Evolutionary conservation across 1,140 invertebrate species (phyloP).

Genomic region (Plodia interpunctella): DNA sequence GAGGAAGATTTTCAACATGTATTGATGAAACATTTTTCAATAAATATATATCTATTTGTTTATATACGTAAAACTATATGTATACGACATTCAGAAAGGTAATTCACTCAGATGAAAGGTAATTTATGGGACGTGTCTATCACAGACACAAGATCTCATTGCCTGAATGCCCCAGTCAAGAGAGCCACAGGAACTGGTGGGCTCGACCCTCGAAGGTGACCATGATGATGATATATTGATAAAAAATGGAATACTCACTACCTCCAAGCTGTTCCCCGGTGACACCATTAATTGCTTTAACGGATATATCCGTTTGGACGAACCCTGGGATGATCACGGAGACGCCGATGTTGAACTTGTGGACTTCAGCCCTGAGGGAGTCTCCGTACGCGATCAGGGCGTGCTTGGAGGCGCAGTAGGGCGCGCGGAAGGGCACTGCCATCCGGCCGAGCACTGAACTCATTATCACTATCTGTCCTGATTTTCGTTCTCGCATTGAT

Average conservation of each 20-base stretch:
- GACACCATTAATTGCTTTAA: neutral
- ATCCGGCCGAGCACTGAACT: neutral
- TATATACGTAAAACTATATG: too few relatives aligned
- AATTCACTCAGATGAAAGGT: too few relatives aligned
- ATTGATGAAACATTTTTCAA: too few relatives aligned
- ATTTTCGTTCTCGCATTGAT: neutral
- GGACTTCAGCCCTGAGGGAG: neutral
- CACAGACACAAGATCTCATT: too few relatives aligned
- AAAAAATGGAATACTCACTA: neutral
- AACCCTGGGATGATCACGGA: neutral
- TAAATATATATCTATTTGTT: too few relatives aligned
- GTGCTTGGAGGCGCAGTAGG: neutral
- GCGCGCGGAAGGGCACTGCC: neutral
- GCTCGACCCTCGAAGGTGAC: too few relatives aligned
- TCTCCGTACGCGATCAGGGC: neutral
- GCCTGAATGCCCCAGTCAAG: too few relatives aligned
- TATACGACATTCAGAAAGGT: too few relatives aligned
- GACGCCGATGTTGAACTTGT: neutral
- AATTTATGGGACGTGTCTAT: too few relatives aligned
- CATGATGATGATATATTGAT: too few relatives aligned
- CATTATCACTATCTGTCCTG: neutral
- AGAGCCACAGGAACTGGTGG: too few relatives aligned
- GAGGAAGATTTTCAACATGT: too few relatives aligned
- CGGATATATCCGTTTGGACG: neutral
- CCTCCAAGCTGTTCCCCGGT: neutral